Percentiles rank a stretch among this genome's conserved stretches.
These are phyloP conservation scores for Tetrao urogallus DNA, from an alignment of 2,113 vertebrate genomes.

Conservation along the genomic window DNA sequence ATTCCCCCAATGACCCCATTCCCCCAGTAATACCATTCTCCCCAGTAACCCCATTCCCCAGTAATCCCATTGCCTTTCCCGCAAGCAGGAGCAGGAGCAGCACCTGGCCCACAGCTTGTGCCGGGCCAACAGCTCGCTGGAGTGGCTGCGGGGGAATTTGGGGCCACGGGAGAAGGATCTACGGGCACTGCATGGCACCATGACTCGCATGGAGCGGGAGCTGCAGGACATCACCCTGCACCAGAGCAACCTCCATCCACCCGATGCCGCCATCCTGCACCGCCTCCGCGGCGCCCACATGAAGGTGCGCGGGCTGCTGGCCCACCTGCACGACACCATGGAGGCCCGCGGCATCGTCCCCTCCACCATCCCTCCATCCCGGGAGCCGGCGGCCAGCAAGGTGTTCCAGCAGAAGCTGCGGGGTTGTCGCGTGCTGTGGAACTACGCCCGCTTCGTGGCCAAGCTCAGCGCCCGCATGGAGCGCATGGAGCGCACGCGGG, in stretches of 20 bases:
- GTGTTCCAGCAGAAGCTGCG: constrained; percentile 51
- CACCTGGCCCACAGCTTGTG: not conserved
- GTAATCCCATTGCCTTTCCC: not conserved
- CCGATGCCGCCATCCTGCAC: not conserved
- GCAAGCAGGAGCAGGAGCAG: constrained; percentile 27
- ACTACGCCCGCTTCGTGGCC: constrained; percentile 43
- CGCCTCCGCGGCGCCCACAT: not conserved
- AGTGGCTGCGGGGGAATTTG: constrained; percentile 15
- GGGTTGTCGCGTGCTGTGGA: constrained; percentile 53
- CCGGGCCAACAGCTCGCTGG: not conserved
- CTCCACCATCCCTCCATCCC: rapidly evolving
- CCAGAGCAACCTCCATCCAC: not conserved
- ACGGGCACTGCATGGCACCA: not conserved
- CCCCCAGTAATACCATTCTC: too few species aligned
- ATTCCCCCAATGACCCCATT: too few species aligned
- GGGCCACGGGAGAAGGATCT: not conserved
- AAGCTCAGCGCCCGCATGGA: not conserved
- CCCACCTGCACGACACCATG: not conserved
- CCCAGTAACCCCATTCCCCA: too few species aligned
- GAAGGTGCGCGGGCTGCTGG: constrained; percentile 41
- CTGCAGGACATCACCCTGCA: constrained; percentile 9
- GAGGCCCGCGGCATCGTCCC: rapidly evolving
- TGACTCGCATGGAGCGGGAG: not conserved
- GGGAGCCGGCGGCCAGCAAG: not conserved
- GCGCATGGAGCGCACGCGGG: not conserved